Conservation (phyloP, 2,113 vertebrate species). For the Grallaria varia region DNA sequence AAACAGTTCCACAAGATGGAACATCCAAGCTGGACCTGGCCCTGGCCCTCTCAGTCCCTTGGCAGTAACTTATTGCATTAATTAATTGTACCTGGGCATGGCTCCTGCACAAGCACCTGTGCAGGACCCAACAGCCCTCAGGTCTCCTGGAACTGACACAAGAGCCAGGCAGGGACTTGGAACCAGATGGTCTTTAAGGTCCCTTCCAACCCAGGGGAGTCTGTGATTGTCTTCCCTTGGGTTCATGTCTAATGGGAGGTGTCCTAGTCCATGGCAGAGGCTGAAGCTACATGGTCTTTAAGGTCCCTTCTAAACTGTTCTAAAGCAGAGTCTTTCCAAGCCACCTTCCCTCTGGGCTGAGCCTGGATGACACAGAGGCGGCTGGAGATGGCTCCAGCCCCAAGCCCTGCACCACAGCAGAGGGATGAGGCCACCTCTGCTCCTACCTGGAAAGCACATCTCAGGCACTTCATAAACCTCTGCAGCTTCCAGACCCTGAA, state of each 20-base stretch:
- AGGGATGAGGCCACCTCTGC: accelerated
- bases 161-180: not conserved
- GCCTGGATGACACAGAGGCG: accelerated
- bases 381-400: not conserved
- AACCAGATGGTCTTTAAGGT: not conserved
- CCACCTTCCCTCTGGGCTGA: not conserved
- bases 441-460: not conserved
- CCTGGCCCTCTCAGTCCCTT: accelerated
- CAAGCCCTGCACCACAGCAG: not conserved
- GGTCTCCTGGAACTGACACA: not conserved
- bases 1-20: not conserved
- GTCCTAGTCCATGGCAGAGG: not conserved
- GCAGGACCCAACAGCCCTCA: too few relatives aligned
- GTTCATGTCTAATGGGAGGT: not conserved
- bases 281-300: not conserved
- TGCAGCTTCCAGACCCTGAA: not conserved
- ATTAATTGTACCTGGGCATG: accelerated
- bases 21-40: accelerated
- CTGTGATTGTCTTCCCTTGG: not conserved
- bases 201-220: not conserved
- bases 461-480: accelerated
- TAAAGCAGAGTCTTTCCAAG: accelerated
- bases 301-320: not conserved
- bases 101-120: not conserved
- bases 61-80: accelerated